Conservation (phyloP, 2,888 invertebrate genomes). For the Dolichopus griseipennis region DNA sequence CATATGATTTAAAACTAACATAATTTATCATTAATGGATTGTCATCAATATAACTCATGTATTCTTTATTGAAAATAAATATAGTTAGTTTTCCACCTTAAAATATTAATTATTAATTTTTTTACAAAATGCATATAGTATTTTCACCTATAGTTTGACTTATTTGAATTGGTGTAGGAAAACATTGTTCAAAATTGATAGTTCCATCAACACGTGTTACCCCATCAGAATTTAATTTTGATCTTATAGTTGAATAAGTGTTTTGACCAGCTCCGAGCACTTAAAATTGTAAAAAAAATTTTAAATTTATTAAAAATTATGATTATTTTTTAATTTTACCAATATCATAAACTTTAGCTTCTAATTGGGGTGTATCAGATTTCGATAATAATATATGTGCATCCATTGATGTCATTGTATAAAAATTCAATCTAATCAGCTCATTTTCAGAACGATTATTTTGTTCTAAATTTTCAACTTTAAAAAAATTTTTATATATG, state of each 20-base stretch:
- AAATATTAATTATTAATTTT: constrained; percentile 11
- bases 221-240: constrained; percentile 50
- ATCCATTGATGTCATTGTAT: constrained; percentile 56
- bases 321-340: constrained; percentile 32
- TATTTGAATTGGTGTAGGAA: constrained; percentile 58
- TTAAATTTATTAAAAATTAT: neutral
- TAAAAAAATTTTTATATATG: constrained; percentile 51
- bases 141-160: constrained; percentile 48
- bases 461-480: constrained; percentile 38
- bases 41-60: constrained; percentile 53
- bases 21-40: constrained; percentile 53
- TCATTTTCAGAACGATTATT: constrained; percentile 31
- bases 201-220: constrained; percentile 41
- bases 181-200: constrained; percentile 44
- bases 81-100: constrained; percentile 55
- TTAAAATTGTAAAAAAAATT: constrained; percentile 19
- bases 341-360: constrained; percentile 59
- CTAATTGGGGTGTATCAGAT: constrained; percentile 40
- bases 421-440: constrained; percentile 53
- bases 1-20: constrained; percentile 62
- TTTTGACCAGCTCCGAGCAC: constrained; percentile 64
- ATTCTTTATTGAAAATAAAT: constrained; percentile 50
- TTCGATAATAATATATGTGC: constrained; percentile 60
- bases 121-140: constrained; percentile 9
- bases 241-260: constrained; percentile 57